Conservation (phyloP, 2,888 invertebrate species). For the Lasioglossum zephyrum region DNA sequence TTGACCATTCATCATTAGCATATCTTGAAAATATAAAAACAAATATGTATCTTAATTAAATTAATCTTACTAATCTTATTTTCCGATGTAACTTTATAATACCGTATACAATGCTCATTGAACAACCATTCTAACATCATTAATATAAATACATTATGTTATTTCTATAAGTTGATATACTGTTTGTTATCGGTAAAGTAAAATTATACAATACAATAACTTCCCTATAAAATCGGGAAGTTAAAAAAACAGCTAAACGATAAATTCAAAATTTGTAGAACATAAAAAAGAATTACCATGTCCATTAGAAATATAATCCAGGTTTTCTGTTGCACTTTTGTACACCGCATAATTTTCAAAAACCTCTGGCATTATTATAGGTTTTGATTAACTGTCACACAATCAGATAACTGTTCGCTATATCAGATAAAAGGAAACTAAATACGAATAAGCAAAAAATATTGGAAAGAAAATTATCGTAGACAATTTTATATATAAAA, state of each 20-base stretch:
- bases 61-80: no score
- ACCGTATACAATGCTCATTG: not conserved
- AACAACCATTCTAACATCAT: not conserved
- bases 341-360: slow-evolving; percentile 64
- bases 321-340: slow-evolving; percentile 50
- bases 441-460: not conserved
- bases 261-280: not conserved
- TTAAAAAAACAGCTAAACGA: not conserved
- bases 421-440: not conserved
- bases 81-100: not conserved
- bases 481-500: not conserved
- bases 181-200: not conserved
- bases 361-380: slow-evolving; percentile 71
- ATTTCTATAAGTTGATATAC: not conserved
- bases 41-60: not conserved
- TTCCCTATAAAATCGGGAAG: no score
- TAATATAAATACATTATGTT: not conserved
- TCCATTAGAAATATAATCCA: slow-evolving; percentile 52
- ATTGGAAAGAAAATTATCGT: not conserved
- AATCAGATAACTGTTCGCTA: slow-evolving; percentile 10
- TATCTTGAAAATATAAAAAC: slow-evolving; percentile 39
- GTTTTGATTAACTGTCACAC: not conserved
- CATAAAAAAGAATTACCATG: slow-evolving; percentile 66
- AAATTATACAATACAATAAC: slow-evolving; percentile 9
- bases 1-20: slow-evolving; percentile 47